phyloP scores from a whole-genome alignment of 23 tunicate genomes.

The Ciona savignyi region DNA sequence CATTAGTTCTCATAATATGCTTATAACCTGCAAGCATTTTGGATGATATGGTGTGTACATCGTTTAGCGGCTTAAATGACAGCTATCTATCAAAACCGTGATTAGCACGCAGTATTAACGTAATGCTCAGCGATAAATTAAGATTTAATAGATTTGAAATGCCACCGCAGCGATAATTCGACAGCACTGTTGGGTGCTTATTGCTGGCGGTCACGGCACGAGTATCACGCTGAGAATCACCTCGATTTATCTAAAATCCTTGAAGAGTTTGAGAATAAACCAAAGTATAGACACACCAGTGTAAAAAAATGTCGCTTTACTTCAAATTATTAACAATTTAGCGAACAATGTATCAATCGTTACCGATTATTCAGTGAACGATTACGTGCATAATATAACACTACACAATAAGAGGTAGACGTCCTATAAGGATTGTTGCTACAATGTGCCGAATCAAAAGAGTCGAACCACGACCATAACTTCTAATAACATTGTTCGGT shows the following conservation, averaged over 20 bases:
- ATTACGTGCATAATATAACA: too few relatives aligned
- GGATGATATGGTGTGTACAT: too few relatives aligned
- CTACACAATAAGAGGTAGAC: too few relatives aligned
- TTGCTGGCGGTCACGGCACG: not conserved
- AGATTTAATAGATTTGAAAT: not conserved
- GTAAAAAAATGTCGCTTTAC: too few relatives aligned
- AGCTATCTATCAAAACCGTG: not conserved
- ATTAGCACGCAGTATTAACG: not conserved
- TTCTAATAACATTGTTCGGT: slow-evolving; percentile 14
- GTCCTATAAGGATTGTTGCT: not conserved
- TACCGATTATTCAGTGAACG: too few relatives aligned
- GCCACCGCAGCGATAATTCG: not conserved
- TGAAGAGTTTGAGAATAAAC: too few relatives aligned
- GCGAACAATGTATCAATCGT: too few relatives aligned
- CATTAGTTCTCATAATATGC: not conserved
- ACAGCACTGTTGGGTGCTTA: not conserved
- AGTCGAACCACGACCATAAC: not conserved
- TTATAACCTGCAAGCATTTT: too few relatives aligned
- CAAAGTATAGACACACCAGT: too few relatives aligned
- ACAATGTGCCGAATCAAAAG: not conserved
- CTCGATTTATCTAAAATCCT: not conserved
- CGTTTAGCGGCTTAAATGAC: not conserved
- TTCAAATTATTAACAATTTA: too few relatives aligned
- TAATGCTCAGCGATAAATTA: not conserved
- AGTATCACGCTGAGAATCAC: not conserved